phyloP scores from a whole-genome alignment of 2,113 vertebrate genomes.

The Melanostigma gelatinosum region DNA sequence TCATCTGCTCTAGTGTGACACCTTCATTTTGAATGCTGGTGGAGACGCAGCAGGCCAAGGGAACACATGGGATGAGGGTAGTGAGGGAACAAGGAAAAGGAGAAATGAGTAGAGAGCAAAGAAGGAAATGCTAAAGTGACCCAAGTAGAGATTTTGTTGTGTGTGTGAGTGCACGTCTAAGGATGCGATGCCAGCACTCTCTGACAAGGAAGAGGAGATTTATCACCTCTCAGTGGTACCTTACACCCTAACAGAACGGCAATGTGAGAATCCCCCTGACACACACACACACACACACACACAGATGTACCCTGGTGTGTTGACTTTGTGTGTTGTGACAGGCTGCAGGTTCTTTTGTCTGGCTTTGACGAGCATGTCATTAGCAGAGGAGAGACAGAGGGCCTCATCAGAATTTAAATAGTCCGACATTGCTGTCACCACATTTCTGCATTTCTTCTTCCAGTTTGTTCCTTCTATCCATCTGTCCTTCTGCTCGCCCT shows the following conservation, averaged over 20 bases:
- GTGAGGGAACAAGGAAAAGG: conserved; percentile 30
- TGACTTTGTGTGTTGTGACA: conserved; percentile 69
- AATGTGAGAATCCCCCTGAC: conserved; percentile 79
- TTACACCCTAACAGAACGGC: conserved; percentile 77
- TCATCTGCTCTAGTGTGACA: conserved; percentile 89
- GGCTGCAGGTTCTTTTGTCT: conserved; percentile 93
- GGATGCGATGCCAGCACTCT: conserved; percentile 42
- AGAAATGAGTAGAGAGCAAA: conserved; percentile 71
- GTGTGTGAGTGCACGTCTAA: conserved; percentile 74
- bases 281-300: conserved; percentile 78
- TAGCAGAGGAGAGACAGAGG: conserved; percentile 87
- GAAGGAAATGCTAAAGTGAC: conserved; percentile 81
- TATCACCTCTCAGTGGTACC: conserved; percentile 49
- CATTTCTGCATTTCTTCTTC: conserved; percentile 45
- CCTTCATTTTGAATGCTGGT: conserved; percentile 86
- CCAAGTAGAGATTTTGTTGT: conserved; percentile 49
- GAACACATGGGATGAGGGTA: conserved; percentile 41
- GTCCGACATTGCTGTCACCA: conserved; percentile 84
- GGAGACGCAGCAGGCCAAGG: conserved; percentile 87
- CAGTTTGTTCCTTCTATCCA: not conserved
- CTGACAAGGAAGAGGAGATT: conserved; percentile 60
- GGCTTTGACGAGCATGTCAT: conserved; percentile 95
- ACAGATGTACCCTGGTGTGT: conserved; percentile 59
- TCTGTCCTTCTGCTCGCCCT: conserved; percentile 5
- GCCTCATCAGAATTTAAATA: conserved; percentile 97